Evolutionary conservation across 2,113 vertebrate genomes (phyloP), one percentile per base, ranked within the genome.

Genomic region (Loxodonta africana): DNA sequence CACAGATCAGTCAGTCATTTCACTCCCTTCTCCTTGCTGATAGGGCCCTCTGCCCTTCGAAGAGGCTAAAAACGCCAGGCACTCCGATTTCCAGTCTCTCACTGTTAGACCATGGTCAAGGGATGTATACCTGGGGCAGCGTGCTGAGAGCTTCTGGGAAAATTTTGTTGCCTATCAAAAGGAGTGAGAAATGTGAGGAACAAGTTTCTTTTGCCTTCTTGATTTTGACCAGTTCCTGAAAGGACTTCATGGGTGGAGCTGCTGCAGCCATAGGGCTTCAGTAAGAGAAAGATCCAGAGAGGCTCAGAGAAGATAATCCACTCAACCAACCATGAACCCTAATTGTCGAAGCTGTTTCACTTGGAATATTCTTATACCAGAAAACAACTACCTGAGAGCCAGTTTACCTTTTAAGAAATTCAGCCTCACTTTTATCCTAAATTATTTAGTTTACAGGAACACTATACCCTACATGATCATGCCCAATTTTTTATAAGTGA

Each of bases 1-100:
- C 11, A 41, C 20, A 81, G 10, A 63, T 0, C 3, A 41, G 37
- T 20, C 21, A 26, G 37, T 20, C 21, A 26, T 33, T 78, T 95
- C 14, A 83, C 46, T 90, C 4, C 8, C 0, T 82, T 41, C 11
- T 74, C 44, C 7, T 46, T 60, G 8, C 21, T 15, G 26, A 30
- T 6, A 65, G 8, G 21, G 0, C 11, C 8, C 0, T 11, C 46
- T 8, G 7, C 26, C 8, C 33, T 41, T 26, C 14, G 48, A 0
- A 88, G n/a, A 86, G 4, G 2, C 23, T 60, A 21, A 60, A 71
- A 76, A 77, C 1, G 0, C 5, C 33, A 12, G 10, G 14, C 0
- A 41, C 0, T 41, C 11, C 18, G 18, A 9, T 84, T n/a, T 69
- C 28, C 69, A 28, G 37, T 96, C 33, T 78, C 1, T n/a, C 51